Evolutionary conservation across 2,113 vertebrate species (phyloP).

Genomic region (Ceuthmochares aereus): DNA sequence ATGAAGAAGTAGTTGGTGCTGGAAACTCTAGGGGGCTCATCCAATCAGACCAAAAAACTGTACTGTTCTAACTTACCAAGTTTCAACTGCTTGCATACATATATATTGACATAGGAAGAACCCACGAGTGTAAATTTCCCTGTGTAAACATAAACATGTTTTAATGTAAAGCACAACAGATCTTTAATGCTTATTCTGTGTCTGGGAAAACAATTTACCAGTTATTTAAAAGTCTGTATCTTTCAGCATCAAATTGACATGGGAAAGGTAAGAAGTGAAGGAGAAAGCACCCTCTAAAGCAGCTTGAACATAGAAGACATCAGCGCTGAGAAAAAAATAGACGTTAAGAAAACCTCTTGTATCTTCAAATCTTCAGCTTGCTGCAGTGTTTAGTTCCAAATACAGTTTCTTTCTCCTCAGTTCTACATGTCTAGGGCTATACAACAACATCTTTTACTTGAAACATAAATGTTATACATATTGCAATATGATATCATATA

Average conservation of each 20-base stretch:
- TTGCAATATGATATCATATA: background rate
- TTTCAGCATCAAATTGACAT: background rate
- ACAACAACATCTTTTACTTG: background rate
- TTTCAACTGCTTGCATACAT: background rate
- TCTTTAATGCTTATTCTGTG: background rate
- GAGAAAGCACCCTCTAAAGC: background rate
- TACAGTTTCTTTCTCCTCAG: background rate
- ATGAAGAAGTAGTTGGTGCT: background rate
- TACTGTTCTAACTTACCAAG: background rate
- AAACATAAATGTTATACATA: background rate
- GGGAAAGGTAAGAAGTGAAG: background rate
- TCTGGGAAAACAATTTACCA: background rate
- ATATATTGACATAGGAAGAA: background rate
- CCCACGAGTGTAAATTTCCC: background rate
- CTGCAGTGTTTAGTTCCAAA: background rate
- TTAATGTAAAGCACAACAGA: background rate
- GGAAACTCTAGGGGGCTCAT: slow-evolving; percentile 3
- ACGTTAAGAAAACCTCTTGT: background rate
- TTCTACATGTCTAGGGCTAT: background rate
- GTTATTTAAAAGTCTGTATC: background rate
- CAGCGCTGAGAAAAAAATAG: background rate
- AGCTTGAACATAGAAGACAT: background rate
- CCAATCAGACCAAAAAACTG: background rate
- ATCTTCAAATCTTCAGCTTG: background rate
- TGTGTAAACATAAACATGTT: background rate